phyloP scores from a whole-genome alignment of 2,797 vertebrate genomes.

The Acanthurus lineatus region DNA sequence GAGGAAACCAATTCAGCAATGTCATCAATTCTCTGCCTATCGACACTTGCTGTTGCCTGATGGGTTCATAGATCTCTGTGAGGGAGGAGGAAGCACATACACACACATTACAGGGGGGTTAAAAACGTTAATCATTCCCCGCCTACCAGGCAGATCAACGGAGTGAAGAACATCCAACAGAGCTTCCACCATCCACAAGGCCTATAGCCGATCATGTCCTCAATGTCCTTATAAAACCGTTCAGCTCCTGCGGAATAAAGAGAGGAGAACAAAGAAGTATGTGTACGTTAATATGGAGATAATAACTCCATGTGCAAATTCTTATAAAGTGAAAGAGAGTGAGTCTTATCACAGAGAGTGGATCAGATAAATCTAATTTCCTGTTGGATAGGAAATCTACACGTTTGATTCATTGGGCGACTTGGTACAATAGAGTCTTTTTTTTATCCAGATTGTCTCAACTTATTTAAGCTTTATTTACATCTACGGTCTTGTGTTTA shows the following conservation, averaged over 20 bases:
- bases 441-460: neutral
- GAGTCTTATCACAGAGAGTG: constrained; percentile 31
- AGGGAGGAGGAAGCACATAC: constrained; percentile 8
- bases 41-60: constrained; percentile 32
- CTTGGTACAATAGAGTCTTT: neutral
- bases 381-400: constrained; percentile 41
- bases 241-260: constrained; percentile 86
- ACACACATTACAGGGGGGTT: neutral
- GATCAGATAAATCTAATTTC: constrained; percentile 58
- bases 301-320: constrained; percentile 17
- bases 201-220: constrained; percentile 95
- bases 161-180: constrained; percentile 92
- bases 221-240: constrained; percentile 91
- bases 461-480: constrained; percentile 2
- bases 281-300: constrained; percentile 25
- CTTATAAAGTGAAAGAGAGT: neutral
- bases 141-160: constrained; percentile 91
- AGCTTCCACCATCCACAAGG: constrained; percentile 93
- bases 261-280: constrained; percentile 15
- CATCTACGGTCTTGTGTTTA: neutral
- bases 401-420: constrained; percentile 11
- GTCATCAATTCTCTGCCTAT: constrained; percentile 43
- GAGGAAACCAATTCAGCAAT: constrained; percentile 4
- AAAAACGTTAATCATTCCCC: constrained; percentile 24
- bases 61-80: constrained; percentile 20